A percentile compares a stretch with the other conserved stretches of the same genome.
Conservation (phyloP, 2,888 invertebrate genomes). For the Lasioglossum villosulum region DNA sequence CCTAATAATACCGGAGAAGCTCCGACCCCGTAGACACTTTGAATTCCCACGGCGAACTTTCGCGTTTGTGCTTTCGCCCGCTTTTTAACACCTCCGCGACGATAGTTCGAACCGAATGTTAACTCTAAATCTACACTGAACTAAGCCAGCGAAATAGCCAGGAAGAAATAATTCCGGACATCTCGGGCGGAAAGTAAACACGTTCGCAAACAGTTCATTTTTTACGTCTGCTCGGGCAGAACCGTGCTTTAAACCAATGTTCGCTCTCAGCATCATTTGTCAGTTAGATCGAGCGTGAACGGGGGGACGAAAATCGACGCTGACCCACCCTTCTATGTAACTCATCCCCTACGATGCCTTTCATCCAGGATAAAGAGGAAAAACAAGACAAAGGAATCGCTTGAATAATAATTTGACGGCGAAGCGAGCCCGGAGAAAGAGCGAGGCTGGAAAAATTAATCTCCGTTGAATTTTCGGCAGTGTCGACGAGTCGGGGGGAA, state of each 20-base stretch:
- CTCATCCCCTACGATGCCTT: not conserved
- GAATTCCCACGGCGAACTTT: constrained; percentile 37
- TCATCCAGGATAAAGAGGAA: not conserved
- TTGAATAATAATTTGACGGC: constrained; percentile 60
- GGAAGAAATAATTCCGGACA: not conserved
- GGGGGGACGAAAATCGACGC: constrained; percentile 56
- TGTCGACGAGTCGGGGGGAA: not conserved
- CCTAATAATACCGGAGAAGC: constrained; percentile 71
- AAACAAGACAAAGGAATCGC: constrained; percentile 31
- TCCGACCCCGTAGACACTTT: constrained; percentile 24
- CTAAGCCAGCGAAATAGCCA: not conserved
- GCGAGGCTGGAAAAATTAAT: constrained; percentile 61
- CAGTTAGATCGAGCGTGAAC: constrained; percentile 57
- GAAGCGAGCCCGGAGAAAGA: not conserved
- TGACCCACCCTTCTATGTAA: constrained; percentile 18
- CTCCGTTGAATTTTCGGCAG: constrained; percentile 60
- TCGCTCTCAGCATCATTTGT: constrained; percentile 42
- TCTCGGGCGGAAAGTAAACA: not conserved
- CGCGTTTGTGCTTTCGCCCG: not conserved
- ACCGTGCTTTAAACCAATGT: not conserved
- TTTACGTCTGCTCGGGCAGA: not conserved
- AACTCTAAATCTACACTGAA: not conserved
- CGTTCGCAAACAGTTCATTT: not conserved
- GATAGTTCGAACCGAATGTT: not conserved
- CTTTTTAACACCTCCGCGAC: not conserved